Percentiles rank a stretch among this genome's conserved stretches.
Evolutionary conservation across 2,113 vertebrate species (phyloP).

Genomic region (Rhinolophus sinicus): DNA sequence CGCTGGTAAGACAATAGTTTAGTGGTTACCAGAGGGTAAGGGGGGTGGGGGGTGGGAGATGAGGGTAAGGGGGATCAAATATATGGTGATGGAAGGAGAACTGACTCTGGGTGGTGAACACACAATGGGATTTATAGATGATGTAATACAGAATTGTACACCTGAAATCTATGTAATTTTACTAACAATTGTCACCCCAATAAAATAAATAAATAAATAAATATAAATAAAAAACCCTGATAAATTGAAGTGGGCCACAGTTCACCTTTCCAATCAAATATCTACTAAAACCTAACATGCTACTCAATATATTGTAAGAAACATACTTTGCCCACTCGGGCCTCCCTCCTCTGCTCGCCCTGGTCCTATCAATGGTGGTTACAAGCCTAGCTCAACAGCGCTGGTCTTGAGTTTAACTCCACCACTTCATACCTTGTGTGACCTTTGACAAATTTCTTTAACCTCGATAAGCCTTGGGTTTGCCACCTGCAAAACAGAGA

Average conservation of each 20-base stretch:
- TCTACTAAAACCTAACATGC: neutral
- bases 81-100: too few species aligned
- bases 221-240: too few species aligned
- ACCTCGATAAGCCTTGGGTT: neutral
- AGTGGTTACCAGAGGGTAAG: too few species aligned
- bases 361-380: neutral
- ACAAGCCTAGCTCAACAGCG: neutral
- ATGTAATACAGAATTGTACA: too few species aligned
- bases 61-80: too few species aligned
- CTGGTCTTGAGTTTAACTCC: neutral
- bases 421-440: neutral
- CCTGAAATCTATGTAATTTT: too few species aligned
- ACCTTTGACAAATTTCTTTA: constrained; percentile 25
- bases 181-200: too few species aligned
- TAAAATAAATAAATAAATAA: too few species aligned
- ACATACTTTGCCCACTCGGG: neutral
- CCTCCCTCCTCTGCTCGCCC: neutral
- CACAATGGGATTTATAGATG: too few species aligned
- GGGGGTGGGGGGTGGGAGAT: too few species aligned
- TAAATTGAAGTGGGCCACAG: neutral
- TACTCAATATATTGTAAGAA: neutral
- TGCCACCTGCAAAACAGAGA: neutral
- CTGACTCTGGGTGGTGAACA: too few species aligned
- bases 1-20: too few species aligned
- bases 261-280: neutral